A percentile compares a stretch with the other conserved stretches of the same genome.
phyloP scores from a whole-genome alignment of 2,113 vertebrate genomes.

The Pelecanoides urinatrix region DNA sequence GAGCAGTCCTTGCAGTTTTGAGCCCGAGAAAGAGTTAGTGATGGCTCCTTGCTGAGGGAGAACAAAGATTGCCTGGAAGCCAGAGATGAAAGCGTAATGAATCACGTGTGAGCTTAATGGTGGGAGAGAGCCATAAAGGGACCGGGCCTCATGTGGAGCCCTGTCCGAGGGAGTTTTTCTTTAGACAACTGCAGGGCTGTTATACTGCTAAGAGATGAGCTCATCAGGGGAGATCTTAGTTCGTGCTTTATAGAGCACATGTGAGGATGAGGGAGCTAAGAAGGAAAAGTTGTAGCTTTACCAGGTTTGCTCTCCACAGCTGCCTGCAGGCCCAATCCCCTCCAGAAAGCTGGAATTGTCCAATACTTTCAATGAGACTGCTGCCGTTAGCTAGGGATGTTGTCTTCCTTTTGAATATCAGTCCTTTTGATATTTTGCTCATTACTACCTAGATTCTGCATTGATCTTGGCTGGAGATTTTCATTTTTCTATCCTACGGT shows the following conservation, averaged over 20 bases:
- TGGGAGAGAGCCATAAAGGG: neutral
- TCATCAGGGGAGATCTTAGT: neutral
- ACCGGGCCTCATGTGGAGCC: neutral
- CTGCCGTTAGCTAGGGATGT: neutral
- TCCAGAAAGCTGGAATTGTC: neutral
- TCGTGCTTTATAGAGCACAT: neutral
- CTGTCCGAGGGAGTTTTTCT: neutral
- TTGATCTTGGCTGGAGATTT: neutral
- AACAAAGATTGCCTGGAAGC: slow-evolving; percentile 26
- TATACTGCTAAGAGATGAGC: neutral
- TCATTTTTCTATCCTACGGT: neutral
- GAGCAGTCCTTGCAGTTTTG: neutral
- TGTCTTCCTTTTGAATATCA: neutral
- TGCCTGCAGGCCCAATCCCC: neutral
- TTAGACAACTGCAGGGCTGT: neutral
- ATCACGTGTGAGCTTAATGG: neutral
- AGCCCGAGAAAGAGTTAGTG: neutral
- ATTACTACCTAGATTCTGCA: neutral
- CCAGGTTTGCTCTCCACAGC: neutral
- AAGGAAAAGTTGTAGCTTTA: neutral
- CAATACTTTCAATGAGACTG: neutral
- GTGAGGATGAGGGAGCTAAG: neutral
- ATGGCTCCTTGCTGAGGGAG: slow-evolving; percentile 12
- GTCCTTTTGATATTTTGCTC: neutral
- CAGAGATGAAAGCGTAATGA: neutral